Base-by-base conservation (phyloP, 1,140 invertebrate genomes). In the Musca domestica region DNA sequence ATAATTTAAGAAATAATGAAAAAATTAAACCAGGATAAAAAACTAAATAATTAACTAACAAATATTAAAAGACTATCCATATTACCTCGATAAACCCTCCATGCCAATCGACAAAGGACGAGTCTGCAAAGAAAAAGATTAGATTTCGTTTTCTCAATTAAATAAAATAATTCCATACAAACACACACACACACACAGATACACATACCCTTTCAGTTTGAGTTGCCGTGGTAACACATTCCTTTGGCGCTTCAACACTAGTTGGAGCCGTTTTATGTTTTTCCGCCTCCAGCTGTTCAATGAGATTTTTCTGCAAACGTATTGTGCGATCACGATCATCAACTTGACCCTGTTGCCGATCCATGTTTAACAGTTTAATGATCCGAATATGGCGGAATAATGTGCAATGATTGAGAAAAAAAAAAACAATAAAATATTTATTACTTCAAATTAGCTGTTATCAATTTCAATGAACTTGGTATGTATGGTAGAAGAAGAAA, bases 281-380 rank as follows among this genome's bases (percentile, higher is more conserved):
- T 70, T 84, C 83, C 51, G 74, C 74, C 70, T 80, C 77, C 48
- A 84, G 71, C 69, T 83, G 79, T 41, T 80, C 80, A 73, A 88
- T 84, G 82, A 87, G 84, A 82, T 89, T 86, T 77, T 90, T 88
- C 71, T 91, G 83, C 71, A 86, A 76, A 73, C 87, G 85, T 76
- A 91, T 90, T 67, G 86, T 87, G 67, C 87, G 83, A 76, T 92
- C 90, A 75, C 86, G 87, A 79, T 92, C 90, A 72, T 91, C 89
- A 66, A 91, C 78, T 84, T 92, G 89, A 64, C 87, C 76, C 80
- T 82, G 66, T 61, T 46, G 27, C 54, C 52, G 15, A 48, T 68
- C 20, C 27, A 17, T 68, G 22, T n/a, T n/a, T n/a, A n/a, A n/a
- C n/a, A n/a, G n/a, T n/a, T n/a, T n/a, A n/a, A n/a, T n/a, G n/a